Percentiles rank a stretch among this genome's conserved stretches.
Conservation (phyloP, 2,888 invertebrate genomes). For the Sarcophaga subvicina region DNA sequence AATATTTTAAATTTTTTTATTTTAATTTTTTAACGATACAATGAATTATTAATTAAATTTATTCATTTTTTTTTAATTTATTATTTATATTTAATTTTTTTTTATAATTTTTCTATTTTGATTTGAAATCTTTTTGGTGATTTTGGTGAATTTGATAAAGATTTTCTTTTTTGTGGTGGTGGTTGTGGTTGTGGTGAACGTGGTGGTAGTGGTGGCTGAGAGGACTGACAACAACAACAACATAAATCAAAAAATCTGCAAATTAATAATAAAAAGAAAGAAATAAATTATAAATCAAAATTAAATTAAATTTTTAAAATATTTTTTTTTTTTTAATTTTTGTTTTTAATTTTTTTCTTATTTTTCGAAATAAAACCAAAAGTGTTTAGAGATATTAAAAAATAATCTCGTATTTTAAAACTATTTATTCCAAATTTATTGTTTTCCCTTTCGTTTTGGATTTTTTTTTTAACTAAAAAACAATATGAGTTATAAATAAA, state of each 20-base stretch:
- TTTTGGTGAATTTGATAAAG: constrained; percentile 41
- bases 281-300: constrained; percentile 64
- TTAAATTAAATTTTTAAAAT: constrained; percentile 54
- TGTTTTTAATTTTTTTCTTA: not conserved
- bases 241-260: constrained; percentile 80
- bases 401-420: too few relatives aligned
- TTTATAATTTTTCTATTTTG: constrained; percentile 20
- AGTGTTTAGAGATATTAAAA: constrained; percentile 56
- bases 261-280: constrained; percentile 72
- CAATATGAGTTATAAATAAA: too few relatives aligned
- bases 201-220: constrained; percentile 69
- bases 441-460: too few relatives aligned
- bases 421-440: too few relatives aligned
- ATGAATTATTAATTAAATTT: constrained; percentile 41
- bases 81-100: constrained; percentile 4
- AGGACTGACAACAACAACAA: constrained; percentile 73
- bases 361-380: constrained; percentile 66
- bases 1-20: not conserved
- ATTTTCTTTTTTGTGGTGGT: constrained; percentile 51
- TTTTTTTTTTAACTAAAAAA: too few relatives aligned
- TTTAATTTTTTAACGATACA: constrained; percentile 6
- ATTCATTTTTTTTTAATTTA: constrained; percentile 27
- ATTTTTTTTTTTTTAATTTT: constrained; percentile 22
- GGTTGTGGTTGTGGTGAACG: constrained; percentile 61
- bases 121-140: constrained; percentile 10